Base-by-base conservation (phyloP, 2,797 vertebrate species). In the Ptychadena robeensis region DNA sequence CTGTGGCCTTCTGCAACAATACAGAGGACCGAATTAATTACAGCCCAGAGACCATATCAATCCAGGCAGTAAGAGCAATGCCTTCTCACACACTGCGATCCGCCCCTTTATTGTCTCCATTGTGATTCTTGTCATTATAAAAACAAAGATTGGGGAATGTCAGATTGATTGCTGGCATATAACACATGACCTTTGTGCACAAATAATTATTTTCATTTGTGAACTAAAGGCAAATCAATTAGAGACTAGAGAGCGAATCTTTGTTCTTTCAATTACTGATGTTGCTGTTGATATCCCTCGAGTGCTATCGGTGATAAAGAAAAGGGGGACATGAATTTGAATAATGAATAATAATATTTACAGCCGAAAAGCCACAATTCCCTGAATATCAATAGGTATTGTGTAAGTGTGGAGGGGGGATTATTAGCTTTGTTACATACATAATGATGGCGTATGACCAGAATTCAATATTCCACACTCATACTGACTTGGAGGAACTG, bases 161-260 rank as follows among this genome's bases (percentile, higher is more conserved):
- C 38, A 71, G 38, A 85, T 85, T 85, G 83, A 85, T 85, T 70
- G 72, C 37, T 71, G 67, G 34, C 65, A 65, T 71, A 76, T 66
- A 81, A 81, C 66, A 80, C 78, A 80, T 81, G 83, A 85, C 83
- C 83, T 85, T 71, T 85, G 83, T 75, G 66, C 83, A 76, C 71
- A 59, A 80, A 80, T 85, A 80, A 85, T 85, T 80, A 85, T 85
- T 85, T 85, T 85, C 83, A 85, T 85, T 85, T 80, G 73, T 25
- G 59, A 48, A 69, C 65, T 71, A 85, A 80, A 71, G 83, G 66
- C 78, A 85, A 81, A 85, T 85, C 83, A 85, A 85, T 85, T 85
- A 85, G 83, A 81, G 83, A 75, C 78, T 61, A 28, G 78, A 37
- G 70, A 28, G 78, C n/a, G 70, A 53, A 85, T 73, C 72, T 85